These are phyloP conservation scores for Yponomeuta plumbellus DNA, from an alignment of 2,888 invertebrate species.

Conservation along the genomic window DNA sequence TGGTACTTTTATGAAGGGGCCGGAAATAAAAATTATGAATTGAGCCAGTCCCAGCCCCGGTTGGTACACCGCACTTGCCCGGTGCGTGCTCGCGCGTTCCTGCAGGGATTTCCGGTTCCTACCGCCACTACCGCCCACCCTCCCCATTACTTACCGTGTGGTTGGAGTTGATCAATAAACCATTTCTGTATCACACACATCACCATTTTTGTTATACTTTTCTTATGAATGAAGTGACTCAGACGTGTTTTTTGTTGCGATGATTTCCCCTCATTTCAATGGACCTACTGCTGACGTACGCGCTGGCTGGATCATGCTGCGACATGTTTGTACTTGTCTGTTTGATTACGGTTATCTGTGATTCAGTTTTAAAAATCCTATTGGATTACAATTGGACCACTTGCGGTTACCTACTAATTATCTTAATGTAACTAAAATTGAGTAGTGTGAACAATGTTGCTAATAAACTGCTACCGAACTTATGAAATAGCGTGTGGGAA, in stretches of 20 bases:
- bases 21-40: slow-evolving; percentile 15
- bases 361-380: background rate
- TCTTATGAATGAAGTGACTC: background rate
- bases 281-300: slow-evolving; percentile 7
- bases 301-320: slow-evolving; percentile 23
- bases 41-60: slow-evolving; percentile 33
- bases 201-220: background rate
- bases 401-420: background rate
- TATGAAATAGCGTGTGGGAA: slow-evolving; percentile 28
- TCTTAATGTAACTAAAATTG: background rate
- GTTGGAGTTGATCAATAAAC: slow-evolving; percentile 6
- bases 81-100: slow-evolving; percentile 33
- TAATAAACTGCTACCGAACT: slow-evolving; percentile 5
- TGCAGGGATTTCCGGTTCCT: slow-evolving; percentile 39
- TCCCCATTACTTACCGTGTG: slow-evolving; percentile 12
- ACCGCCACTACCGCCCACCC: slow-evolving; percentile 22
- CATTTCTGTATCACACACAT: background rate
- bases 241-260: background rate
- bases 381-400: background rate
- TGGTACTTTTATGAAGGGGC: background rate
- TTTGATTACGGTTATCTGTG: too few relatives aligned
- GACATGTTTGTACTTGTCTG: slow-evolving; percentile 36
- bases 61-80: slow-evolving; percentile 28
- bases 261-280: background rate
- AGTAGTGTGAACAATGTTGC: background rate